phyloP scores from a whole-genome alignment of 2,797 vertebrate species.

The Pygocentrus nattereri region DNA sequence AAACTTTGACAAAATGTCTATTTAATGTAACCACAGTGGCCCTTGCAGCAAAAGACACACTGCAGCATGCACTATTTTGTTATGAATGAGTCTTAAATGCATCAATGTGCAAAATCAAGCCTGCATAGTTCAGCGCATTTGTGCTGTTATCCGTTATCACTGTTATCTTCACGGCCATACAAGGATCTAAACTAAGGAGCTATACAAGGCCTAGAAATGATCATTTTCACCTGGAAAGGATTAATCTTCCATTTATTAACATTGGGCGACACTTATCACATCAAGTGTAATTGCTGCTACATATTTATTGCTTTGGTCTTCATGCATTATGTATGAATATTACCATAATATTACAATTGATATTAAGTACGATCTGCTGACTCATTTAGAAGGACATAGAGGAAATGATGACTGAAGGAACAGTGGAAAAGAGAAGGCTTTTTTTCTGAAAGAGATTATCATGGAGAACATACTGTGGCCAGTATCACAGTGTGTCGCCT shows the following conservation, averaged over 20 bases:
- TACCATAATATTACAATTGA: conserved; percentile 37
- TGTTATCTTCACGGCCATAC: neutral
- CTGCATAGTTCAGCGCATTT: no score
- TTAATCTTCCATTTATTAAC: conserved; percentile 19
- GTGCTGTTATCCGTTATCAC: no score
- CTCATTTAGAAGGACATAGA: neutral
- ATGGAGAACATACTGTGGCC: neutral
- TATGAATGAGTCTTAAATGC: no score
- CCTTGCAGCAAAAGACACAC: no score
- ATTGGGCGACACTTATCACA: conserved; percentile 15
- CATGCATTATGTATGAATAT: conserved; percentile 49
- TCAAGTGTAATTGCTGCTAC: conserved; percentile 36
- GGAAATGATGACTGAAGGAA: conserved; percentile 1
- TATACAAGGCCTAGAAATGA: neutral
- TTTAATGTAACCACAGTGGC: no score
- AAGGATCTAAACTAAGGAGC: neutral
- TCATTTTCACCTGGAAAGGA: neutral
- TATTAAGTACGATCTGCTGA: conserved; percentile 20
- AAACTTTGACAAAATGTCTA: no score
- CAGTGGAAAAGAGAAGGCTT: neutral
- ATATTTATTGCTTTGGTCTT: conserved; percentile 39
- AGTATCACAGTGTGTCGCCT: neutral
- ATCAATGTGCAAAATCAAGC: neutral
- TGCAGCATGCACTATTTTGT: no score
- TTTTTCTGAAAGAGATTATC: no score